Conservation (phyloP, 1,140 invertebrate genomes). For the Calliopsis andreniformis region DNA sequence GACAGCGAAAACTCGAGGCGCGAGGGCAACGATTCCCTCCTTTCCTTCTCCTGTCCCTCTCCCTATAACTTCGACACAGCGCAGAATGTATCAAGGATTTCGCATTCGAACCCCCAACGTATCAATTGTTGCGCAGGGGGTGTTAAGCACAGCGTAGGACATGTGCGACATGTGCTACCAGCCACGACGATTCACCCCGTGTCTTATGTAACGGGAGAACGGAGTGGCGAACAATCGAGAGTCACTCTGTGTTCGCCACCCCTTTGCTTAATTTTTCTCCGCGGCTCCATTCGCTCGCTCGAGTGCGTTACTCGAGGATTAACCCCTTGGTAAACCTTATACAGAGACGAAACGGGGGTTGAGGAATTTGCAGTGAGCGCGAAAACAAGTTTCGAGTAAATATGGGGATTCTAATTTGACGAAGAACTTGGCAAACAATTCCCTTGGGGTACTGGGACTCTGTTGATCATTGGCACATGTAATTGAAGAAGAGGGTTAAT, state of each 20-base stretch:
- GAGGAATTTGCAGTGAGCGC: background rate
- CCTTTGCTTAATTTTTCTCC: constrained; percentile 24
- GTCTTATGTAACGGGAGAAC: constrained; percentile 12
- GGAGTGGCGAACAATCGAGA: background rate
- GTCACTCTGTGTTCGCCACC: constrained; percentile 7
- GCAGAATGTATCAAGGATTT: background rate
- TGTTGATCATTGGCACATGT: too few species aligned
- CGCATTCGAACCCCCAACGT: background rate
- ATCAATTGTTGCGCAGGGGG: constrained; percentile 43
- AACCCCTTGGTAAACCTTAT: background rate
- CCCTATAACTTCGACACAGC: background rate
- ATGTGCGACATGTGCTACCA: constrained; percentile 53
- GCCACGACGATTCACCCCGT: constrained; percentile 25
- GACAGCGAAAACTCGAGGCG: background rate
- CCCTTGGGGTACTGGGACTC: too few species aligned
- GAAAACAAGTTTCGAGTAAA: background rate
- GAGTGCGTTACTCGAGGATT: constrained; percentile 9
- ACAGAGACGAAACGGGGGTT: background rate
- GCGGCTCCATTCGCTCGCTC: background rate
- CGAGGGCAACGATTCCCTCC: background rate
- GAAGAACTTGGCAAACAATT: background rate
- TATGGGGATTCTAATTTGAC: background rate
- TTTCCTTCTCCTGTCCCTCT: background rate
- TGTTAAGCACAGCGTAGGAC: constrained; percentile 31
- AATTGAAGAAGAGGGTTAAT: too few species aligned